phyloP scores from a whole-genome alignment of 2,888 invertebrate genomes.

The Yponomeuta plumbellus region DNA sequence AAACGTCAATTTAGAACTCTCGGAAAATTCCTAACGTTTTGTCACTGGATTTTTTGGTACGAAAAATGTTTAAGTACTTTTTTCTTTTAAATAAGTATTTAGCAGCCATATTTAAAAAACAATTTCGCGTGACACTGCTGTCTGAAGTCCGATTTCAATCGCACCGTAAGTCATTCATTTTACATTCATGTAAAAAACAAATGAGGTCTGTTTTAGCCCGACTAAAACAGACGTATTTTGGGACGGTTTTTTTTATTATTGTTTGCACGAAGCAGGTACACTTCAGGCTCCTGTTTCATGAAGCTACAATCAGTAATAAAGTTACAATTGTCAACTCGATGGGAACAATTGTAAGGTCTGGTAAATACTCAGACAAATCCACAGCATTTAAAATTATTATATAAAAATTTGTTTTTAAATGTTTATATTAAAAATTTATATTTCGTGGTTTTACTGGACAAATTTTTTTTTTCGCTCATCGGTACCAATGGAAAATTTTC shows the following conservation, averaged over 20 bases:
- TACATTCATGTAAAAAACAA: neutral
- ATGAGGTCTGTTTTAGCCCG: slow-evolving; percentile 17
- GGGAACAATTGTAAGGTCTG: too few relatives aligned
- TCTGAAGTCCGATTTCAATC: slow-evolving; percentile 9
- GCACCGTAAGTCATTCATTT: neutral
- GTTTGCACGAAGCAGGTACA: neutral
- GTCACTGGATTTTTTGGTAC: slow-evolving; percentile 48
- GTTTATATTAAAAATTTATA: too few relatives aligned
- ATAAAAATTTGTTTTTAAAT: too few relatives aligned
- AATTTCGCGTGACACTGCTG: neutral
- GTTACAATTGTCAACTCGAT: too few relatives aligned
- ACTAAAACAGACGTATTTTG: slow-evolving; percentile 16
- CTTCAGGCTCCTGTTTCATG: neutral
- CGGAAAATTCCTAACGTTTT: slow-evolving; percentile 9
- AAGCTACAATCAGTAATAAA: too few relatives aligned
- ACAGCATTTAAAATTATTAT: too few relatives aligned
- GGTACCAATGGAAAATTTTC: too few relatives aligned
- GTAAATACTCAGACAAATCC: too few relatives aligned
- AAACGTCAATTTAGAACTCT: slow-evolving; percentile 18
- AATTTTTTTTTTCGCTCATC: too few relatives aligned
- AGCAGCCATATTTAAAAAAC: slow-evolving; percentile 42
- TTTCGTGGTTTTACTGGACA: too few relatives aligned
- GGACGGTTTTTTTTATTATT: slow-evolving; percentile 7
- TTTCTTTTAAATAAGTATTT: slow-evolving; percentile 42
- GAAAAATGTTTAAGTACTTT: slow-evolving; percentile 43